These are phyloP conservation scores for Gopherus evgoodei DNA, from an alignment of 2,113 vertebrate genomes.

Conservation along the genomic window DNA sequence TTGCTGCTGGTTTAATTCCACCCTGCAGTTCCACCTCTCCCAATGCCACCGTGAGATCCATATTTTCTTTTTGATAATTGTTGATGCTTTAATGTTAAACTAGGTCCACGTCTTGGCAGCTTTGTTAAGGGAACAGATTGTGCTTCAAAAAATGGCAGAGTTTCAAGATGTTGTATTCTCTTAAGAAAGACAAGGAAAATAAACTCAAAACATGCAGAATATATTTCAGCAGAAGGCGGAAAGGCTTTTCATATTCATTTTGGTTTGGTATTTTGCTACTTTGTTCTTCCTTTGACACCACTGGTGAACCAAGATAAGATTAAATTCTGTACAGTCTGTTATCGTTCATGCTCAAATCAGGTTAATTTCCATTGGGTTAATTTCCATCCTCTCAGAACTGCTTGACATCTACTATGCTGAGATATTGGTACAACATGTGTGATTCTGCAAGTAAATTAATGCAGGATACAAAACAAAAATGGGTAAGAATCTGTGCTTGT, in stretches of 20 bases:
- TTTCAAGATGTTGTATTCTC: conserved; percentile 71
- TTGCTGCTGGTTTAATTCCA: neutral
- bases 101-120: conserved; percentile 63
- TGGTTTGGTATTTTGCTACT: conserved; percentile 47
- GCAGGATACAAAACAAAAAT: neutral
- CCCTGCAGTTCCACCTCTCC: neutral
- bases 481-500: neutral
- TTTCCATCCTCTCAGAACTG: neutral
- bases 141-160: conserved; percentile 66
- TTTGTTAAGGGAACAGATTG: neutral
- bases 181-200: conserved; percentile 68
- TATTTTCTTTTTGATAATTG: neutral
- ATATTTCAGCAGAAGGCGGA: conserved; percentile 36
- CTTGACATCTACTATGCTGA: neutral
- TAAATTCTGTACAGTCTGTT: neutral
- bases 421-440: neutral
- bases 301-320: neutral
- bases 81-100: conserved; percentile 9
- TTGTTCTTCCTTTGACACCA: conserved; percentile 23
- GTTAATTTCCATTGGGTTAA: neutral
- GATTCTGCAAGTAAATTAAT: neutral
- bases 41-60: rapidly evolving
- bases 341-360: neutral
- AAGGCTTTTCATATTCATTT: conserved; percentile 59
- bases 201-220: conserved; percentile 62